Evolutionary conservation across 2,113 vertebrate species (phyloP).

Genomic region (zebrafish (Danio rerio)): DNA sequence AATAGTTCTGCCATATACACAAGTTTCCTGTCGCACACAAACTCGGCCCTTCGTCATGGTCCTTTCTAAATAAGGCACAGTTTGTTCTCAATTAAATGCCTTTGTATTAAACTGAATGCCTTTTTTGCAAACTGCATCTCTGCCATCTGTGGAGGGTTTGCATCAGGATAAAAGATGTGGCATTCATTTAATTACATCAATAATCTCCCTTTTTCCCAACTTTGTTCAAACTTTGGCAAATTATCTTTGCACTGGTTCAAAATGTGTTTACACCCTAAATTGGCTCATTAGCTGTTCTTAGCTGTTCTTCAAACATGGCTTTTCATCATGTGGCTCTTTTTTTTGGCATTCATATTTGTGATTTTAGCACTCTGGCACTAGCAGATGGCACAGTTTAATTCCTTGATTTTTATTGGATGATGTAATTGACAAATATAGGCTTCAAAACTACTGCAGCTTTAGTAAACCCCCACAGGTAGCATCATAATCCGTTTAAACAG

Average conservation of each 20-base stretch:
- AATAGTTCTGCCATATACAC: conserved; percentile 44
- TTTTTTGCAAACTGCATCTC: conserved; percentile 62
- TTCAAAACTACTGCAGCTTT: neutral
- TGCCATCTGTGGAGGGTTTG: conserved; percentile 70
- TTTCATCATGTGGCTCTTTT: neutral
- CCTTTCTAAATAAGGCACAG: conserved; percentile 75
- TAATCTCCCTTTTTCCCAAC: conserved; percentile 62
- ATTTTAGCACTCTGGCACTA: conserved; percentile 20
- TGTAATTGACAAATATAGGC: conserved; percentile 30
- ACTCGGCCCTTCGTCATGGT: conserved; percentile 68
- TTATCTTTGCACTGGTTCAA: neutral
- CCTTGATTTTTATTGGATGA: neutral
- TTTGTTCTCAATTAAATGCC: conserved; percentile 81
- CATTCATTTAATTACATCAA: conserved; percentile 63
- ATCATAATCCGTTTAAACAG: conserved; percentile 6
- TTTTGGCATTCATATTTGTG: conserved; percentile 14
- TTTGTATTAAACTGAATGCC: conserved; percentile 74
- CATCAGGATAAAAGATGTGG: conserved; percentile 56
- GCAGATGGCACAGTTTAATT: conserved; percentile 15
- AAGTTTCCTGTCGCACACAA: conserved; percentile 47
- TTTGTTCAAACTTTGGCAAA: conserved; percentile 23
- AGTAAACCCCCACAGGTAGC: neutral
- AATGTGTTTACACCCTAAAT: neutral
- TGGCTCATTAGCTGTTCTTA: neutral
- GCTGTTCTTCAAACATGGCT: neutral